Evolutionary conservation across 2,888 invertebrate genomes (phyloP), one percentile per base, ranked within the genome.

Genomic region (Drosophila limbata): DNA sequence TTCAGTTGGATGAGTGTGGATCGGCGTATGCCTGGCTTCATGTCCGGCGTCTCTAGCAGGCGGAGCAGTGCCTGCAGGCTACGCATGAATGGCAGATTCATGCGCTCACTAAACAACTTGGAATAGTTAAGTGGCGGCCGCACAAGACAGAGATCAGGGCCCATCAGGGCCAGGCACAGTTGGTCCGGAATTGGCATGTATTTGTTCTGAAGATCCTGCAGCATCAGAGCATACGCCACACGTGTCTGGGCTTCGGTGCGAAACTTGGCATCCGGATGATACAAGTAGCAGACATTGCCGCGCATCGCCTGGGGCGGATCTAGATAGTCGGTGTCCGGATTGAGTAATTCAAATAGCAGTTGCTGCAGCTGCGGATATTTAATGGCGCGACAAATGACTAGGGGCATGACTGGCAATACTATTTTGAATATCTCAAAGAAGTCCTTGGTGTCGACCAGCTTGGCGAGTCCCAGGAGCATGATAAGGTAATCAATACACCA

Each of bases 271-370:
- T 89, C 68, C 4, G 84, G 76, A 65, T 90, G 87, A 50, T 89
- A 92, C 48, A 92, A 67, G 59, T 90, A 91, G 21, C 86, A 73
- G 2, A 90, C 51, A 66, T 92, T 92, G 6, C 91, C 90, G 17
- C 90, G 87, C 60, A 92, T 51, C 8, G 88, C 71, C 8, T 81
- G 68, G 0, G 77, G 11, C 11, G 68, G 60, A 0, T 88, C 85
- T 6, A 92, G 13, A 10, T 73, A 72, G 0, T 53, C 48, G 3
- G 56, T 60, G 53, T 91, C 90, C 1, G 92, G 92, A 73, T 92
- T 77, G 1, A 86, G 73, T 3, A 92, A 44, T 37, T 89, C 73
- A 44, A 91, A 77, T 2, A 91, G 15, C 13, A 74, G 48, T 2
- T 73, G 65, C 45, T 78, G 68, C 33, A 86, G 51, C 13, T 69